Percentiles rank a stretch among this genome's conserved stretches.
Evolutionary conservation across 2,888 invertebrate species (phyloP).

Genomic region (Eristalis intricaria): DNA sequence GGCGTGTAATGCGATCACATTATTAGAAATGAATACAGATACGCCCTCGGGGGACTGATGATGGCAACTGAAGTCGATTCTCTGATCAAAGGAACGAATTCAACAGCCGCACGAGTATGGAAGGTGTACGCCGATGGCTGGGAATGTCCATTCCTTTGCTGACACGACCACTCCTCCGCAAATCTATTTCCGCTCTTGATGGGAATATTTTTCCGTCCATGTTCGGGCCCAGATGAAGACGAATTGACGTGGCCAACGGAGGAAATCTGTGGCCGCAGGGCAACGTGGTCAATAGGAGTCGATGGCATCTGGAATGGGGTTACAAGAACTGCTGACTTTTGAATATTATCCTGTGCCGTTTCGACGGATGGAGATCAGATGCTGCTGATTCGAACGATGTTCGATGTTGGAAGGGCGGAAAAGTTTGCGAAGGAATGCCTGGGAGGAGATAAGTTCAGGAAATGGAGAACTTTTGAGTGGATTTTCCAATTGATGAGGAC

Average conservation of each 20-base stretch:
- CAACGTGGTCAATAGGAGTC: neutral
- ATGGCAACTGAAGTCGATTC: neutral
- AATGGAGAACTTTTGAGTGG: neutral
- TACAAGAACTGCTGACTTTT: neutral
- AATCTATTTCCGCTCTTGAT: neutral
- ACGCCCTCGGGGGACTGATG: neutral
- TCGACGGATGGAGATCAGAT: neutral
- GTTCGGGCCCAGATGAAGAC: neutral
- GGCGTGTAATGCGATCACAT: slow-evolving; percentile 26
- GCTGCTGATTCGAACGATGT: neutral
- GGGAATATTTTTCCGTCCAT: neutral
- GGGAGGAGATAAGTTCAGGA: neutral
- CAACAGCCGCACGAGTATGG: neutral
- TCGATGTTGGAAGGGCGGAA: neutral
- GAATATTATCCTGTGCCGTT: neutral
- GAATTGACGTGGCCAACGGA: neutral
- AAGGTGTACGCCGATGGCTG: neutral
- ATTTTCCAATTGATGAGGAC: neutral
- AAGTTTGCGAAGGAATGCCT: neutral
- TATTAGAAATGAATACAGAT: neutral
- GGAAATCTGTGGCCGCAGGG: neutral
- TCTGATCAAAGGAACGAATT: neutral
- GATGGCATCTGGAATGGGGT: neutral
- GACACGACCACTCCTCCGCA: neutral
- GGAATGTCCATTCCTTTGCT: neutral